Evolutionary conservation across 2,888 invertebrate genomes (phyloP), one percentile per base, ranked within the genome.

Genomic region (Drosophila kuntzei): DNA sequence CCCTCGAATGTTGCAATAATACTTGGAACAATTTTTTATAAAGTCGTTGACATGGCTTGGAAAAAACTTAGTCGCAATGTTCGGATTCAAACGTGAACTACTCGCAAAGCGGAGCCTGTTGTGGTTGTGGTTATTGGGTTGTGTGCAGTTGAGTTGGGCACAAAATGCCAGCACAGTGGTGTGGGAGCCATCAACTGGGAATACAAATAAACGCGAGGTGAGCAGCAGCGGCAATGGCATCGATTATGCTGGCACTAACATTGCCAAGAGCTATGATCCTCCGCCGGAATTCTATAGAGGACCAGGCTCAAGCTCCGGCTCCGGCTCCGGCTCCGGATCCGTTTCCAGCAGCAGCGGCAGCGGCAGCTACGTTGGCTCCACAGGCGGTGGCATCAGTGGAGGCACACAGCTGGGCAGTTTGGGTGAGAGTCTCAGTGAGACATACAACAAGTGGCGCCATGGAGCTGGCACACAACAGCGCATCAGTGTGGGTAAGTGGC

Each of bases 201-300:
- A 29, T 25, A 62, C 39, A 18, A 72, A 47, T 22, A 77, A 77
- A 27, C 78, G 77, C 1, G 77, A 78, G 18, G 43, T 46, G 7
- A 34, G 34, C 12, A 3, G 57, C 63, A 51, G 5, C 68, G 14
- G 7, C 67, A 18, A 71, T 64, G 61, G 78, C 73, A 63, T 79
- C 16, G 89, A 89, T 66, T 64, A 81, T 14, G 58, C 79, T 1
- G 64, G 80, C 27, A 71, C 80, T 7, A 75, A 60, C 16, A 74
- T 71, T n/a, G 83, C 76, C 7, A 91, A 91, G 43, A 90, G 87
- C 53, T 91, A 89, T 61, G 90, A 91, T 74, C 90, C 91, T 1
- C 89, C 90, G 6, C 86, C 90, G 53, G 91, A 91, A 46, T 90
- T 87, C 75, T 91, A 91, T 27, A 79, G 89, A 67, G 90, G 89